Evolutionary conservation across 2,888 invertebrate species (phyloP).

Genomic region (Eupeodes luniger): DNA sequence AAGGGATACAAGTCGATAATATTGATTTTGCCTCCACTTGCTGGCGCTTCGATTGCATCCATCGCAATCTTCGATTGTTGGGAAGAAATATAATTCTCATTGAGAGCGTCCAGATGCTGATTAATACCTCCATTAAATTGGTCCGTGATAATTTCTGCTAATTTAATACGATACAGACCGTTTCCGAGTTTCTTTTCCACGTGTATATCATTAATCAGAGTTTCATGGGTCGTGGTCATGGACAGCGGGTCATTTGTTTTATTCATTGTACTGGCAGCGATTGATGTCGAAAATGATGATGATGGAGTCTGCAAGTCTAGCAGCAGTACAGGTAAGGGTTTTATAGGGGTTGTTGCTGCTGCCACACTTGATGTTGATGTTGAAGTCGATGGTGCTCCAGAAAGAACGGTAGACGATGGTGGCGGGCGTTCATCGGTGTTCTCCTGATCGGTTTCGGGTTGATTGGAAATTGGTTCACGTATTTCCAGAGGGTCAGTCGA

Average conservation of each 20-base stretch:
- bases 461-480: conserved; percentile 76
- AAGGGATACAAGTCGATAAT: conserved; percentile 83
- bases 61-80: background rate
- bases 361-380: conserved; percentile 37
- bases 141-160: conserved; percentile 80
- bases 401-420: conserved; percentile 44
- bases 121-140: conserved; percentile 78
- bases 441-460: conserved; percentile 75
- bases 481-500: conserved; percentile 59
- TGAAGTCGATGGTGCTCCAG: conserved; percentile 13
- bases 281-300: conserved; percentile 51
- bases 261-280: conserved; percentile 58
- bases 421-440: conserved; percentile 76
- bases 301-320: conserved; percentile 32
- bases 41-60: conserved; percentile 27
- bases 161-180: conserved; percentile 82
- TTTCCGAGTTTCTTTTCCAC: conserved; percentile 79
- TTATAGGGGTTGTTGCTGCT: conserved; percentile 28
- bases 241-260: conserved; percentile 53
- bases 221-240: conserved; percentile 69
- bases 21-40: conserved; percentile 80
- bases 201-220: conserved; percentile 77
- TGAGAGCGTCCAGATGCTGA: conserved; percentile 60
- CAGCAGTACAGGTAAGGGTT: conserved; percentile 11
- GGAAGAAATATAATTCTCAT: conserved; percentile 53